phyloP scores from a whole-genome alignment of 2,797 vertebrate genomes.

The Gambelia wislizenii region DNA sequence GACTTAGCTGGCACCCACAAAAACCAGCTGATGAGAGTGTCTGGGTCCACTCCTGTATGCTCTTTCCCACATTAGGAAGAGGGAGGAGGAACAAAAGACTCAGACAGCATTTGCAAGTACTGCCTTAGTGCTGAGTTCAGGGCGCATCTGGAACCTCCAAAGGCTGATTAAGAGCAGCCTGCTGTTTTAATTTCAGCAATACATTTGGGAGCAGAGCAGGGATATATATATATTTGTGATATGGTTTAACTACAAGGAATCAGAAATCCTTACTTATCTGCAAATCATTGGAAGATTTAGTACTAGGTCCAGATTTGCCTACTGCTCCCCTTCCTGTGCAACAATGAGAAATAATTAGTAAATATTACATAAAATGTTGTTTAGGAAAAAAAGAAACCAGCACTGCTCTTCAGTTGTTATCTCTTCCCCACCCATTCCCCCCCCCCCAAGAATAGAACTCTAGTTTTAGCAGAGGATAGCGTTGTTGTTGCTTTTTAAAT shows the following conservation, averaged over 20 bases:
- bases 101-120: no score
- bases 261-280: neutral
- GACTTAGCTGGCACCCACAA: neutral
- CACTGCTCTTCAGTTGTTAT: neutral
- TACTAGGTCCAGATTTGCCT: no score
- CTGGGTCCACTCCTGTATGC: neutral
- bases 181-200: neutral
- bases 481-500: no score
- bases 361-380: no score
- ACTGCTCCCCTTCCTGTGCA: neutral
- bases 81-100: neutral
- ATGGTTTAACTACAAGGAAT: neutral
- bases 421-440: no score
- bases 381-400: neutral
- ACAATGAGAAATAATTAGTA: no score
- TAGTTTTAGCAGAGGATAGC: no score
- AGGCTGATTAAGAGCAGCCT: neutral
- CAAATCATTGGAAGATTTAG: no score
- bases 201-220: no score
- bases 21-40: neutral
- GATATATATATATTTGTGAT: neutral
- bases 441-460: no score
- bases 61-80: neutral
- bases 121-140: no score
- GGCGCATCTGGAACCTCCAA: neutral